Evolutionary conservation across 2,113 vertebrate species (phyloP).

Genomic region (Pseudolaguvia tuberculata): DNA sequence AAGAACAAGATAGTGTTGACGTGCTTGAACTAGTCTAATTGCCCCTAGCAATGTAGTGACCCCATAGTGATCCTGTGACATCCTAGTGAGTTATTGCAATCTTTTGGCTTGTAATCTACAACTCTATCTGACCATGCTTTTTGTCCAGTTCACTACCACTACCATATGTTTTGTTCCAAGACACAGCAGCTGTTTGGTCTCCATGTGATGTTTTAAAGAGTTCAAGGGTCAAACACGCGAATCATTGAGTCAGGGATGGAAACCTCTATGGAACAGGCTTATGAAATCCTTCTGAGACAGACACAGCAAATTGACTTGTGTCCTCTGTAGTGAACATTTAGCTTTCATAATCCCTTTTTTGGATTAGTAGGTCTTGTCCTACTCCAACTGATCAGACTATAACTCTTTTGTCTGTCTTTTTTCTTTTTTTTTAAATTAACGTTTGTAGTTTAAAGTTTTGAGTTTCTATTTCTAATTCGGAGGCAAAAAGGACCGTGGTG

Average conservation of each 20-base stretch:
- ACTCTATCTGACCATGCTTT: not conserved
- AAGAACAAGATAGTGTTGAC: not conserved
- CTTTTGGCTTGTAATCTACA: not conserved
- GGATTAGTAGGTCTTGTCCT: no score
- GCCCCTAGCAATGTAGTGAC: not conserved
- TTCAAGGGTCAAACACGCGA: constrained; percentile 24
- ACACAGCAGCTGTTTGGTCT: constrained; percentile 32
- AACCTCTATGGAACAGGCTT: not conserved
- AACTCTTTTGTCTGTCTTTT: no score
- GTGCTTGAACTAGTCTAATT: not conserved
- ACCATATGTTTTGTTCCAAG: constrained; percentile 23
- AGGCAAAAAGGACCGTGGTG: not conserved
- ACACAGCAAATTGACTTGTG: no score
- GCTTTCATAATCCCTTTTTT: no score
- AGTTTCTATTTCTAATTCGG: not conserved
- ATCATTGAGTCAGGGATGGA: not conserved
- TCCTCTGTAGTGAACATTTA: no score
- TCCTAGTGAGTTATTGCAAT: not conserved
- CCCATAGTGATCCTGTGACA: not conserved
- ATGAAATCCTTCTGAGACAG: not conserved
- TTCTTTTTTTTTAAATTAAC: no score
- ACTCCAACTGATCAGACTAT: no score
- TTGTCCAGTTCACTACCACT: not conserved
- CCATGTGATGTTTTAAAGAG: constrained; percentile 10
- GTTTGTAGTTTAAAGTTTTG: no score